Evolutionary conservation across 2,888 invertebrate species (phyloP), one percentile per base, ranked within the genome.

Genomic region (Leptinotarsa tumamoca): DNA sequence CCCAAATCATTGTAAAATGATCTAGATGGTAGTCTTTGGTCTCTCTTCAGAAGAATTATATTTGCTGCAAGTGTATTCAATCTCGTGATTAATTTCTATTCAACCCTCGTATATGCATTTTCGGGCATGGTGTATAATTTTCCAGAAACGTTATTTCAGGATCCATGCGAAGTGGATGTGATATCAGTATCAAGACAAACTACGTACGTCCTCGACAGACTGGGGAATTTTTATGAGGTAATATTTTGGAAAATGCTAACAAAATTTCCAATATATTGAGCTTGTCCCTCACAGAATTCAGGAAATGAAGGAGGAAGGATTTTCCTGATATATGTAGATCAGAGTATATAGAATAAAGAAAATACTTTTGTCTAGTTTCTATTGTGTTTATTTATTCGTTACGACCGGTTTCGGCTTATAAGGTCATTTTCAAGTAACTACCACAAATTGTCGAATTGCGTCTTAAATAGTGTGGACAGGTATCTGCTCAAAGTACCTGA

Each of bases 141-240:
- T 58, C 4, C 7, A 13, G 4, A 10, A 58, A 58, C 23, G 23
- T 18, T 58, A 23, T 58, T 51, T 18, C 58, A 58, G 58, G 23
- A 58, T 58, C 23, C 58, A 58, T 58, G 21, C 58, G 23, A 23
- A 58, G 15, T 58, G 15, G 14, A 58, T 58, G 58, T 58, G 1
- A 23, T 58, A 23, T 58, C 58, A 23, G 15, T 14, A 23, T 58
- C 58, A 58, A 58, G 58, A 58, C 58, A 58, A 58, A 58, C 18
- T 58, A 58, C 58, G 58, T 58, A 23, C 58, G 58, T 23, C 14
- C 23, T 3, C 21, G 23, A 14, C 18, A 23, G 4, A 51, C 17
- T 51, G 15, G 58, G 23, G n/a, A 13, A 23, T 58, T 58, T 58
- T 58, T 23, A 58, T 58, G 14, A 23, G 58, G 58, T 23, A 58